Conservation (phyloP, 2,113 vertebrate species). For the Alouatta palliata region DNA sequence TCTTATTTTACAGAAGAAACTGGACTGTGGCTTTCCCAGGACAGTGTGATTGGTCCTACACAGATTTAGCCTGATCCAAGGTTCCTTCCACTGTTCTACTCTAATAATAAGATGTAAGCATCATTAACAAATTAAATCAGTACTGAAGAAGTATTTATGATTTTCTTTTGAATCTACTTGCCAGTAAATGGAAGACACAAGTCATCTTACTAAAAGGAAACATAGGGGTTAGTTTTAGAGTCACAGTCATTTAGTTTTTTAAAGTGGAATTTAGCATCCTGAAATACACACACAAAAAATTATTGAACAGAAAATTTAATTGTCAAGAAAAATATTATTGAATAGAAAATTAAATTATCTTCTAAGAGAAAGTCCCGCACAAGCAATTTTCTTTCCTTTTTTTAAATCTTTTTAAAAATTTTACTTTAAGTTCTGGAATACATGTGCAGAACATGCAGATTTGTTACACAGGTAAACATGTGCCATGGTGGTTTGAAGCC, state of each 20-base stretch:
- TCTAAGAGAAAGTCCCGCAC: not conserved
- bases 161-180: slow-evolving; percentile 21
- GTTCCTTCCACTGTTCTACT: not conserved
- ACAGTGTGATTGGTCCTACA: not conserved
- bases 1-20: not conserved
- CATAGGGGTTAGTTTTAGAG: not conserved
- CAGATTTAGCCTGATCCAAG: not conserved
- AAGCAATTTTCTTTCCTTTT: not conserved
- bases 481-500: too few species aligned
- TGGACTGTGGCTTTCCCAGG: not conserved
- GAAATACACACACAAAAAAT: not conserved
- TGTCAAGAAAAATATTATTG: not conserved
- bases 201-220: not conserved
- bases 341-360: not conserved
- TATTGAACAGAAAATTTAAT: not conserved
- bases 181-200: slow-evolving; percentile 12
- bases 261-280: not conserved
- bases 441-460: too few species aligned
- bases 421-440: too few species aligned
- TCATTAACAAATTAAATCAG: slow-evolving; percentile 21
- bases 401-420: too few species aligned
- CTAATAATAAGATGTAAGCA: not conserved
- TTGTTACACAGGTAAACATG: too few species aligned
- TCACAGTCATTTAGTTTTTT: not conserved
- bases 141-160: not conserved